Percentiles rank a stretch among this genome's conserved stretches.
Conservation (phyloP, 2,797 vertebrate species). For the Sebastes miniatus region DNA sequence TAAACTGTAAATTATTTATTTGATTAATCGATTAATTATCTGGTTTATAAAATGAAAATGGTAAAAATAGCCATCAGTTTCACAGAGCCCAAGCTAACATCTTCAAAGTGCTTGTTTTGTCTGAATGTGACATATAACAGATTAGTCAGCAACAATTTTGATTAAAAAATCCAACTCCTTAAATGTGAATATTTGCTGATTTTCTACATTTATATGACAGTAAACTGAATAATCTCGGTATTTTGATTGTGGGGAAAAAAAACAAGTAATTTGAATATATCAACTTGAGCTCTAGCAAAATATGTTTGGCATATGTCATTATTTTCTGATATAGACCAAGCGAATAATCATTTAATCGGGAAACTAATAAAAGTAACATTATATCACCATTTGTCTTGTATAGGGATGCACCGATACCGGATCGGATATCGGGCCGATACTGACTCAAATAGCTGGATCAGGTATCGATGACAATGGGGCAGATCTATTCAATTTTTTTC, state of each 20-base stretch:
- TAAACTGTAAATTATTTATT: neutral
- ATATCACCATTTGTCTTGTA: too few species aligned
- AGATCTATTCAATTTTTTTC: too few species aligned
- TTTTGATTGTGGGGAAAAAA: neutral
- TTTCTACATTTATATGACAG: neutral
- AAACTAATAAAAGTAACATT: neutral
- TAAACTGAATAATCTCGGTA: neutral
- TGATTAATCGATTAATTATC: neutral
- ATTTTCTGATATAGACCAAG: neutral
- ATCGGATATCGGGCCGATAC: too few species aligned
- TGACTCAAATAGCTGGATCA: rapidly evolving
- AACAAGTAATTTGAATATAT: neutral
- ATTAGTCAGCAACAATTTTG: neutral
- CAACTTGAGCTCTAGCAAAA: neutral
- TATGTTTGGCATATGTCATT: neutral
- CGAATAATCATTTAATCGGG: neutral
- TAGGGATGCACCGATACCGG: too few species aligned
- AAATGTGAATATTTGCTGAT: neutral
- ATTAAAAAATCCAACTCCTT: neutral
- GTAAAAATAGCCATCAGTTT: neutral
- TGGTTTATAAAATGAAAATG: neutral
- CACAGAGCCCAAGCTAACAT: neutral
- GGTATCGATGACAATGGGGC: too few species aligned
- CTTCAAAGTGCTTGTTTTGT: neutral
- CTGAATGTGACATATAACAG: neutral